phyloP scores from a whole-genome alignment of 1,140 invertebrate species.

The Formica exsecta region DNA sequence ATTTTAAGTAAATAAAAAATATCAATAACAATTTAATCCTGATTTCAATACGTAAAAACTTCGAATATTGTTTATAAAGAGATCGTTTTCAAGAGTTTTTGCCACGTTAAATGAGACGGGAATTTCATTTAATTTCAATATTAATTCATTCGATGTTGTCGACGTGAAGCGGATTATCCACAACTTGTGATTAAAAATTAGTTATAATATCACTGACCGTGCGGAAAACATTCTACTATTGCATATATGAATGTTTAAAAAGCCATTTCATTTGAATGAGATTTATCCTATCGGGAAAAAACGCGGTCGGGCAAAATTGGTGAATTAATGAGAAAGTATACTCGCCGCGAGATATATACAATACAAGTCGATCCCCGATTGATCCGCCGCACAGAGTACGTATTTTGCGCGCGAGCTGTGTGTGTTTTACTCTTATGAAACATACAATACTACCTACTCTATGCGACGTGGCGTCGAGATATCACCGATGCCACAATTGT shows the following conservation, averaged over 20 bases:
- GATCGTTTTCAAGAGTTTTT: background rate
- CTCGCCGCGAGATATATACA: background rate
- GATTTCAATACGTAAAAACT: background rate
- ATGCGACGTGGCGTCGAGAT: background rate
- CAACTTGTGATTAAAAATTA: conserved; percentile 17
- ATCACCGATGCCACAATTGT: background rate
- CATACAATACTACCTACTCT: background rate
- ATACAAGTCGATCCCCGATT: background rate
- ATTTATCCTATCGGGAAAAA: background rate
- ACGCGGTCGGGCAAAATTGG: background rate
- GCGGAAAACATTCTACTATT: background rate
- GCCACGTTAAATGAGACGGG: background rate
- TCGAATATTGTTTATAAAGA: background rate
- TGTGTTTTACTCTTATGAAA: conserved; percentile 25
- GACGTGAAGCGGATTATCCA: background rate
- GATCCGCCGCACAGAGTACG: too few species aligned
- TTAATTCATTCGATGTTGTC: background rate
- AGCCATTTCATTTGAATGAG: background rate
- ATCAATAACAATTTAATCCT: background rate
- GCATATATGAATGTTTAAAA: background rate
- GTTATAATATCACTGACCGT: background rate
- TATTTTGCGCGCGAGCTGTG: background rate
- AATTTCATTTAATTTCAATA: background rate
- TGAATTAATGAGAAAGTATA: conserved; percentile 33
- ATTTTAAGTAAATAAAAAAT: background rate